Evolutionary conservation across 1,140 invertebrate species (phyloP).

Genomic region (Onthophagus taurus): DNA sequence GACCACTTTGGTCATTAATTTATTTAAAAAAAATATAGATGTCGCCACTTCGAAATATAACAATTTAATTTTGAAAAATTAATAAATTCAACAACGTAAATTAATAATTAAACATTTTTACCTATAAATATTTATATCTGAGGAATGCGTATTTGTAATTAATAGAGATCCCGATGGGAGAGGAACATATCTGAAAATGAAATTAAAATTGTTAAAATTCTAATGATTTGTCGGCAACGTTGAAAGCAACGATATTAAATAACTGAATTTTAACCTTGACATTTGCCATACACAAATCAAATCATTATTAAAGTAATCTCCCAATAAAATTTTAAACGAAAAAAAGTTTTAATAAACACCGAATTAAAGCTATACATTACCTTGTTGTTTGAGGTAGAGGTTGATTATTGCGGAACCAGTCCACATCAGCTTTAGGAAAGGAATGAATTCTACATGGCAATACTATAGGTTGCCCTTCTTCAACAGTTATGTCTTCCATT

Average conservation of each 20-base stretch:
- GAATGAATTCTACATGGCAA: constrained; percentile 31
- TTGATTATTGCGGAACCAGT: constrained; percentile 26
- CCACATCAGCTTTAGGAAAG: constrained; percentile 27
- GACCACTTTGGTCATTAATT: no score
- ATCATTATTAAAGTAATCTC: neutral
- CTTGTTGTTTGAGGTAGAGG: constrained; percentile 29
- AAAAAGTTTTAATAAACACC: neutral
- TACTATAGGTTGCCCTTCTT: constrained; percentile 25
- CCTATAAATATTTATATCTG: constrained; percentile 32
- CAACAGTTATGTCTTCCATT: constrained; percentile 19
- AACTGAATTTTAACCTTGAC: constrained; percentile 6
- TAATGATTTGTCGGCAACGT: no score
- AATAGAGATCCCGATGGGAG: constrained; percentile 32
- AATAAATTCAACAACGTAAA: no score
- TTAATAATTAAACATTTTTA: constrained; percentile 15
- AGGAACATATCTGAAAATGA: constrained; percentile 35
- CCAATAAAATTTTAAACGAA: constrained; percentile 2
- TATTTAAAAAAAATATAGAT: neutral
- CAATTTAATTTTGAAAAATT: neutral
- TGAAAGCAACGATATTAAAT: neutral
- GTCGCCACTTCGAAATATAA: neutral
- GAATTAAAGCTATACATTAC: no score
- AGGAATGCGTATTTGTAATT: constrained; percentile 28
- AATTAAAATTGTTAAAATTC: neutral
- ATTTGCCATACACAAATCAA: constrained; percentile 8